Base-by-base conservation (phyloP, 2,797 vertebrate genomes). In the Enteromius thamalakanensis region DNA sequence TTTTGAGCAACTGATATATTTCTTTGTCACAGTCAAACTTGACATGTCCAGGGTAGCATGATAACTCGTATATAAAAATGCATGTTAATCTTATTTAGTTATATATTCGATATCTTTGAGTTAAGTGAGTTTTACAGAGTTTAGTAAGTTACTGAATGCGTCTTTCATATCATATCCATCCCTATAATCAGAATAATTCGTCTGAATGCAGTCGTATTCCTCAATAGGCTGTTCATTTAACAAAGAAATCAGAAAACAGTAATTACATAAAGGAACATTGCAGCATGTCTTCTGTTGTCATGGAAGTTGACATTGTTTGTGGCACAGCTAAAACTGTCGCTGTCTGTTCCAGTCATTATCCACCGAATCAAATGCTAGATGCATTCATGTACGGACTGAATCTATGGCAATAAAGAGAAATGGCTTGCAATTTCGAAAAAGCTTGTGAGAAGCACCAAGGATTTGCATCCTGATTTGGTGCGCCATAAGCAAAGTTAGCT, bases 231-330 rank as follows among this genome's bases (percentile, higher is more conserved):
- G 34, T 79, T 79, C 14, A 42, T 37, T 47, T 65, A 29, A 76
- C 64, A 75, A 81, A 64, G 62, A 84, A 51, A 81, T 14, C 49
- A 12, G 69, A 81, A 74, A 81, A 49, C 79, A 74, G 62, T 81
- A 62, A 81, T 81, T 74, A 64, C 42, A 51, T 42, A 74, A 64
- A 26, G 42, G 26, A 74, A 15, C 70, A 14, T 37, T 65, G 26
- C 45, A 81, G 37, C 70, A 65, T 74, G 21, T 81, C 70, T 65
- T 53, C 69, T 74, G 21, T 81, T 34, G 26, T 49, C 58, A 75
- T 65, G 69, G 29, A 81, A 51, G 29, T 40, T 65, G 71, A 71
- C 53, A 60, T 71, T 71, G 65, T 80, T 70, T 58, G 68, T 71
- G 23, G n/a, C 21, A 42, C 47, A 69, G 49, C 49, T 68, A 69